Conservation (phyloP, 2,888 invertebrate genomes). For the Willowsia nigromaculata region DNA sequence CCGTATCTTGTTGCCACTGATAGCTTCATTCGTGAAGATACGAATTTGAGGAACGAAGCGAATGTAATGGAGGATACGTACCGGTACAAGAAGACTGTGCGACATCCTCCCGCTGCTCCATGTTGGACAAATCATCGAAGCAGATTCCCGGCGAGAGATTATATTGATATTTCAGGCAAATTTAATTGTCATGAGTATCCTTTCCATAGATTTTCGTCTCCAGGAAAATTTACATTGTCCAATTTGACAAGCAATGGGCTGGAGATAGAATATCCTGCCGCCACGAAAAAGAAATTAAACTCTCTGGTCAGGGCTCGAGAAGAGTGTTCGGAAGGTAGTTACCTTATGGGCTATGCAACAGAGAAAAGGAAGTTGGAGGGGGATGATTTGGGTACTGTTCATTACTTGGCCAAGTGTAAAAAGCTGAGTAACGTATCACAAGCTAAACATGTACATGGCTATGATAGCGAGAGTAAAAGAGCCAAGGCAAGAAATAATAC, state of each 20-base stretch:
- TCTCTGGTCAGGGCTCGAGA: neutral
- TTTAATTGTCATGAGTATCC: neutral
- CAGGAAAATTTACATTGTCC: neutral
- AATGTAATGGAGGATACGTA: neutral
- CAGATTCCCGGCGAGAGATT: neutral
- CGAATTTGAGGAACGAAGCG: neutral
- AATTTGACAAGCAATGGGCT: neutral
- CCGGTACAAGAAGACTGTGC: neutral
- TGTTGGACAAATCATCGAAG: constrained; percentile 35
- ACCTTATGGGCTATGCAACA: neutral
- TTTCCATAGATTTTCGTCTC: constrained; percentile 6
- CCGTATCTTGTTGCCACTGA: constrained; percentile 45
- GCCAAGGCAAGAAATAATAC: neutral
- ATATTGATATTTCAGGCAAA: neutral
- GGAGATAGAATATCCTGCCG: neutral
- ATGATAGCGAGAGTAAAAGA: neutral
- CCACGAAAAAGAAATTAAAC: neutral
- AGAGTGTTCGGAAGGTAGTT: constrained; percentile 9
- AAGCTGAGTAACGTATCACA: neutral
- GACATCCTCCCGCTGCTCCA: neutral
- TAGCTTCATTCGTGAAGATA: neutral
- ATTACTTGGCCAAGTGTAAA: neutral
- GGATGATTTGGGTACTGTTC: constrained; percentile 34
- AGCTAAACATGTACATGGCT: neutral
- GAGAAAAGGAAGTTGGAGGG: neutral